Evolutionary conservation across 2,113 vertebrate species (phyloP).

Genomic region (Cheirogaleus medius): DNA sequence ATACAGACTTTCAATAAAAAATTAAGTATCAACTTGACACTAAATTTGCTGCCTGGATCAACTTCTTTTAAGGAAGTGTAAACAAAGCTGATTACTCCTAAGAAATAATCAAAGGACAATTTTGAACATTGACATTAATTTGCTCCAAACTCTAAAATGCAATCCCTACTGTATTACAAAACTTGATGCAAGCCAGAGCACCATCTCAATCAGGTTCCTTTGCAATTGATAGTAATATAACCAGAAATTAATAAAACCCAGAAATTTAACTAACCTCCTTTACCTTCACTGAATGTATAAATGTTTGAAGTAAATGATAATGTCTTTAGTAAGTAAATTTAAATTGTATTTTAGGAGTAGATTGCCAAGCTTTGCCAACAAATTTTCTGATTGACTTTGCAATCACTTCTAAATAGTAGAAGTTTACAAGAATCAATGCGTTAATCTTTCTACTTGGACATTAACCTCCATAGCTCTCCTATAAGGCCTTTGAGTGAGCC

Average conservation of each 20-base stretch:
- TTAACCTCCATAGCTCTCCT: neutral
- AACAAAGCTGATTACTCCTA: neutral
- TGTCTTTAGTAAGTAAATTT: constrained; percentile 3
- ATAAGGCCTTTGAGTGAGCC: neutral
- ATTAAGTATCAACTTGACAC: constrained; percentile 36
- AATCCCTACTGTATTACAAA: neutral
- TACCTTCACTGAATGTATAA: neutral
- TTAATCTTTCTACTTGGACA: neutral
- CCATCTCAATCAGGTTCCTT: neutral
- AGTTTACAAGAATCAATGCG: neutral
- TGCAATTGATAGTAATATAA: neutral
- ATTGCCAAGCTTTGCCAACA: neutral
- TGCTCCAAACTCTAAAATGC: neutral
- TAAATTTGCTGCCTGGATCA: neutral
- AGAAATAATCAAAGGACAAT: neutral
- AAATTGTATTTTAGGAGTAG: neutral
- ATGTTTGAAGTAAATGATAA: neutral
- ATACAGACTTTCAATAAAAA: constrained; percentile 5
- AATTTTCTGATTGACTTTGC: neutral
- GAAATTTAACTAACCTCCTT: neutral
- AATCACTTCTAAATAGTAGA: neutral
- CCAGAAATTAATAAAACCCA: neutral
- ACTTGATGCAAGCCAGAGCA: neutral
- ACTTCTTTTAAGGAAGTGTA: neutral
- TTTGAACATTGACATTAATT: neutral